Evolutionary conservation across 1,140 invertebrate species (phyloP), one percentile per base, ranked within the genome.

Genomic region (Scaptodrosophila lebanonensis): DNA sequence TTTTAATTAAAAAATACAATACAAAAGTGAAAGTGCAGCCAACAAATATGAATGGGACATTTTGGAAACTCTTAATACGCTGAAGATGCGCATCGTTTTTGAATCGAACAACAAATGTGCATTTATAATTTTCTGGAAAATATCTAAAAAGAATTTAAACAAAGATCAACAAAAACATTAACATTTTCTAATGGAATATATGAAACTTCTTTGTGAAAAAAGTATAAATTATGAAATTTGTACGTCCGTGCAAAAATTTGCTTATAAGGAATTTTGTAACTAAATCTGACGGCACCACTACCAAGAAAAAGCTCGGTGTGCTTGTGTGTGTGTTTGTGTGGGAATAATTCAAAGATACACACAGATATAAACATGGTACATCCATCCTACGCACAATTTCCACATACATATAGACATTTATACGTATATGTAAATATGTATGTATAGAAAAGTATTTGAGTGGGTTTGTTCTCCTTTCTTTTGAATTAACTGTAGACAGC

Each of bases 211-310:
- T n/a, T n/a, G n/a, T n/a, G n/a, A 39, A 18, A 8, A 11, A 35
- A 22, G 38, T 50, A 30, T 51, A 49, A 65, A 69, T 75, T 54
- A 75, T 56, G 13, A 57, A 16, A 56, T 62, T 50, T 65, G 60
- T 42, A 61, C 25, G 44, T 49, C 64, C n/a, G 56, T 27, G 38
- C n/a, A 50, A 42, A 75, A 65, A 85, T 76, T 72, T 57, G 53
- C 83, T 86, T 86, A 85, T 84, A 85, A 85, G 83, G 83, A 77
- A 83, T 85, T 85, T 83, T 85, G 83, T 85, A 85, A 85, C 73
- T 64, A 68, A 85, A 85, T 85, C 63, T 79, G 66, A 70, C 59
- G 65, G 57, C 27, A 66, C 59, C 43, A 64, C 42, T 65, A 52
- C 56, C 44, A 43, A 13, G n/a, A 15, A 35, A 48, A 29, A 32